Conservation (phyloP, 2,888 invertebrate genomes). For the Terebella lapidaria region DNA sequence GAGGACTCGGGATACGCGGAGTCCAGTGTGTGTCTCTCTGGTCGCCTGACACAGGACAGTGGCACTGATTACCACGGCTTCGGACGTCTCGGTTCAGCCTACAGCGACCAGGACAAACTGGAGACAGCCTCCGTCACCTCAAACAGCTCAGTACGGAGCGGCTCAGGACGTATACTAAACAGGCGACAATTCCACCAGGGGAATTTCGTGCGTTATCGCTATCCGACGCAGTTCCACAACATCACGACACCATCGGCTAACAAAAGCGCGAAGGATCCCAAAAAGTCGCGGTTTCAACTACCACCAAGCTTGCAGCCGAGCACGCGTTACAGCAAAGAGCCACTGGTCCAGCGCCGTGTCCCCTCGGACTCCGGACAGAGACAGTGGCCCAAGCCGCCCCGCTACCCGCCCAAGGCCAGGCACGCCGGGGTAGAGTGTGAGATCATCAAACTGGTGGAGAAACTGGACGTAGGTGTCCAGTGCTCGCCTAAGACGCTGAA, state of each 20-base stretch:
- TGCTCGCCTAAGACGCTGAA: background rate
- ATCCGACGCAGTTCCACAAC: background rate
- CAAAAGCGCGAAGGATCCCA: background rate
- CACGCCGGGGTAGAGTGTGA: conserved; percentile 6
- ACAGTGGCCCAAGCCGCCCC: conserved; percentile 4
- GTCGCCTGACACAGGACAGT: background rate
- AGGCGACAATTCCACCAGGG: conserved; percentile 1
- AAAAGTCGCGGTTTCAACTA: background rate
- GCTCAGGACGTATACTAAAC: background rate
- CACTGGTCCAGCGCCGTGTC: background rate
- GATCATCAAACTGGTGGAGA: background rate
- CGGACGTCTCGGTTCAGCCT: background rate
- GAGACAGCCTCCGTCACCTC: background rate
- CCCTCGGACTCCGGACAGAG: too few relatives aligned
- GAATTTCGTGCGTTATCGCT: background rate
- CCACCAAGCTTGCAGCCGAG: background rate
- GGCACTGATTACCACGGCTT: background rate
- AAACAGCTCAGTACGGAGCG: background rate
- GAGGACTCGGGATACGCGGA: background rate
- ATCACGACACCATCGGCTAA: background rate
- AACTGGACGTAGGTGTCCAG: conserved; percentile 5
- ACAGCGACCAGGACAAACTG: too few relatives aligned
- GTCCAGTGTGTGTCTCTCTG: background rate
- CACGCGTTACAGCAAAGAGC: background rate
- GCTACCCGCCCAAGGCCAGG: conserved; percentile 6